These are phyloP conservation scores for Pseudochaenichthys georgianus DNA, from an alignment of 2,797 vertebrate species.

Conservation along the genomic window DNA sequence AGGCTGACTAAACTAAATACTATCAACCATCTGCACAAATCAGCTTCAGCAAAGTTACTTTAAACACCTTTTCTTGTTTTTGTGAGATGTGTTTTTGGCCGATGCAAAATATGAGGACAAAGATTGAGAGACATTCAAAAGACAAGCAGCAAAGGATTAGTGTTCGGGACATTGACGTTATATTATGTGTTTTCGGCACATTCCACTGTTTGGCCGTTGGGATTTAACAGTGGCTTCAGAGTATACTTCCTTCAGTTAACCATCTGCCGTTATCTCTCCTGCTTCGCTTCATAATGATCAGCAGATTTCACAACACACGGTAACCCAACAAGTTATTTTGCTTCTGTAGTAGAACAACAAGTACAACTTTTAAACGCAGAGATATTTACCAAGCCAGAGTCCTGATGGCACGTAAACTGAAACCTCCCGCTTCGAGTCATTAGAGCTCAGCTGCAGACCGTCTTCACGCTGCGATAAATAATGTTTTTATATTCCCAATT, in stretches of 20 bases:
- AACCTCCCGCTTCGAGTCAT: conserved; percentile 51
- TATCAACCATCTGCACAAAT: background rate
- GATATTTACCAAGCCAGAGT: conserved; percentile 19
- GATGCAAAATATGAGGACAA: background rate
- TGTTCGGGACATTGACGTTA: background rate
- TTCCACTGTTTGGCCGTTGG: too few species aligned
- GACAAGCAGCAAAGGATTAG: background rate
- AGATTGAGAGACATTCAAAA: background rate
- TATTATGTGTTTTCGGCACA: conserved; percentile 4
- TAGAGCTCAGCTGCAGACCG: conserved; percentile 46
- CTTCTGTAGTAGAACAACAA: background rate
- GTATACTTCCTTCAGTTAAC: conserved; percentile 8
- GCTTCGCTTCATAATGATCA: background rate
- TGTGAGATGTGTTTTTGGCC: background rate
- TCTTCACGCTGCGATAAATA: conserved; percentile 55
- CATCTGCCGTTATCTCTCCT: background rate
- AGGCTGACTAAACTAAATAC: too few species aligned
- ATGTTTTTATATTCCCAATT: conserved; percentile 60
- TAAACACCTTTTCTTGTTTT: background rate
- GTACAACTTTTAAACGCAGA: background rate
- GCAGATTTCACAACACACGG: background rate
- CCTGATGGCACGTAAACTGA: conserved; percentile 20
- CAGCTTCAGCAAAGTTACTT: background rate
- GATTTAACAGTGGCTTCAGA: background rate
- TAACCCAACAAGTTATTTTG: background rate